Evolutionary conservation across 2,888 invertebrate species (phyloP), one percentile per base, ranked within the genome.

Genomic region (Pyrrhosoma nymphula): DNA sequence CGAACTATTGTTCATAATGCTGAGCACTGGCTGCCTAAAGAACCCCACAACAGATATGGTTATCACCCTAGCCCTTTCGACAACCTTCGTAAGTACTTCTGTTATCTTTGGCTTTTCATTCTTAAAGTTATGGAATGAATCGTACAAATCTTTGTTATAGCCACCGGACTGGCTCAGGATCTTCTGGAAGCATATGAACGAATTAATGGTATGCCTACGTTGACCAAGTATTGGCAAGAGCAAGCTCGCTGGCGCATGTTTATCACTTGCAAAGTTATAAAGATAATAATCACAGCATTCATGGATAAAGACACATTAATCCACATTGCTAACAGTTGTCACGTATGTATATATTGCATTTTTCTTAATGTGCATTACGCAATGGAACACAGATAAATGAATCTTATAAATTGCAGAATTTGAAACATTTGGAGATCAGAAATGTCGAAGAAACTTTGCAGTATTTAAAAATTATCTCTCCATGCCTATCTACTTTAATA

Each of bases 181-280:
- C 95, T 96, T 56, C 89, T 96, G 30, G 96, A 96, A 88, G 95
- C 96, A 6, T 96, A 96, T 88, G 96, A 95, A 95, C 89, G 95
- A 26, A 91, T 95, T 20, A 93, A 96, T 95, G 95, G 95, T 23
- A 56, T 95, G 18, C 95, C 95, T 47, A 60, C 90, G 20, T 88
- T 95, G 30, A 96, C 95, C 56, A 95, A 95, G 55, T 95, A 95
- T 95, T 93, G 95, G 88, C 95, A 96, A 26, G 95, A 95, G 20
- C 96, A 96, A 88, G 95, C 96, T 26, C 95, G 95, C 56, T 96
- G 96, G 95, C 90, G 96, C n/a, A 89, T 96, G 39, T 96, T 96
- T 89, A 95, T 96, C 60, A 96, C 96, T 16, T 90, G 95, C 8
- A 95, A 95, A 88, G 95, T 96, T 20, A 95, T 90, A 30, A 95